Evolutionary conservation across 2,113 vertebrate genomes (phyloP).

Genomic region (Bagarius yarrelli): DNA sequence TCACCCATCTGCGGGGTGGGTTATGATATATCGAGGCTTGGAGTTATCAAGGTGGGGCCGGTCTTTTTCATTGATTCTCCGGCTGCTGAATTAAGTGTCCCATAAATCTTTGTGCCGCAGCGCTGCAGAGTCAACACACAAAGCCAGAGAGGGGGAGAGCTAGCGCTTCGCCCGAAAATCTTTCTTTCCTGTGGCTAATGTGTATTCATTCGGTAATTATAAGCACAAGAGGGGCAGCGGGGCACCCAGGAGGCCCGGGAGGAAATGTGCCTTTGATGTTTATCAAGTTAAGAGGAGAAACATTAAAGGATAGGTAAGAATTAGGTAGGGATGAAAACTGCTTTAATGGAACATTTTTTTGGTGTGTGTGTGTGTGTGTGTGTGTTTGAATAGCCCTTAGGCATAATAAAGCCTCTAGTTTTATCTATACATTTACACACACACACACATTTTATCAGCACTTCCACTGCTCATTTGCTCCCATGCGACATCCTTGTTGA

Average conservation of each 20-base stretch:
- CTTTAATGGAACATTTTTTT: slow-evolving; percentile 4
- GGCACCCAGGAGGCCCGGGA: slow-evolving; percentile 38
- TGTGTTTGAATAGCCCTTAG: not conserved
- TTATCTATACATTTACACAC: too few species aligned
- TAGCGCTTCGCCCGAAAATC: slow-evolving; percentile 19
- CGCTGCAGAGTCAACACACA: slow-evolving; percentile 57
- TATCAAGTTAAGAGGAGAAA: slow-evolving; percentile 37
- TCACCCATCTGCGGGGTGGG: slow-evolving; percentile 37
- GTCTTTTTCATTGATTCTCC: slow-evolving; percentile 66
- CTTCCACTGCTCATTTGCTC: not conserved
- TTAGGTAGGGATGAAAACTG: slow-evolving; percentile 2
- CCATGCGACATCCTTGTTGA: not conserved
- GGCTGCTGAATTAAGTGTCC: slow-evolving; percentile 63
- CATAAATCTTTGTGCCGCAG: slow-evolving; percentile 62
- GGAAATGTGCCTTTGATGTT: slow-evolving; percentile 52
- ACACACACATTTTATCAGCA: too few species aligned
- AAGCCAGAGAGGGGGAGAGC: slow-evolving; percentile 31
- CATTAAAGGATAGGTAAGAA: slow-evolving; percentile 31
- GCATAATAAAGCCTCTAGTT: slow-evolving; percentile 1
- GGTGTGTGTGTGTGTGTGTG: too few species aligned
- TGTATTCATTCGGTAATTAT: slow-evolving; percentile 62
- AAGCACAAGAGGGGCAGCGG: slow-evolving; percentile 40
- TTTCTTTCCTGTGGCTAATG: slow-evolving; percentile 44
- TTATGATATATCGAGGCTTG: slow-evolving; percentile 63
- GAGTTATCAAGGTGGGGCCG: slow-evolving; percentile 63